A percentile compares a stretch with the other conserved stretches of the same genome.
Conservation (phyloP, 2,113 vertebrate species). For the Marmota monax region DNA sequence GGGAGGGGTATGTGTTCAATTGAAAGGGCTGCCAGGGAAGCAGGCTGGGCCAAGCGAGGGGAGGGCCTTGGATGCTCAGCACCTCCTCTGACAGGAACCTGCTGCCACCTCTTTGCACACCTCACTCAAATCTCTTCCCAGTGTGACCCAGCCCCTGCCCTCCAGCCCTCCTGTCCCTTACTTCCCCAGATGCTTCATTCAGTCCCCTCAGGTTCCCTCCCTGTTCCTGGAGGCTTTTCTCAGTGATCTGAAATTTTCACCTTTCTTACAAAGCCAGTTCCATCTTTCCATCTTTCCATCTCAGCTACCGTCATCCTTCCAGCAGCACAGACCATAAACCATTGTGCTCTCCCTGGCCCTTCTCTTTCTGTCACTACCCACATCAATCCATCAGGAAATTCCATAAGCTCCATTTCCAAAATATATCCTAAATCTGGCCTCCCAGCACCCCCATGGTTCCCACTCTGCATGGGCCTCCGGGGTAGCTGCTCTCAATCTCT, state of each 20-base stretch:
- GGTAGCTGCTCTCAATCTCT: neutral
- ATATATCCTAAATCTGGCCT: neutral
- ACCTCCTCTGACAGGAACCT: neutral
- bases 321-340: neutral
- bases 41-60: neutral
- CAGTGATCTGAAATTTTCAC: neutral
- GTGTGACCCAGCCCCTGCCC: too few relatives aligned
- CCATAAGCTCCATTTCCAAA: neutral
- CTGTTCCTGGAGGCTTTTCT: neutral
- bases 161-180: neutral
- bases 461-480: neutral
- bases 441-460: rapidly evolving
- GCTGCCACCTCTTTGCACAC: neutral
- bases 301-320: neutral
- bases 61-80: neutral
- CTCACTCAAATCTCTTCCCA: neutral
- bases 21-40: neutral
- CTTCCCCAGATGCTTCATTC: neutral
- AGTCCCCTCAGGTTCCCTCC: neutral
- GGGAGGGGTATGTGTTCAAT: neutral
- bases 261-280: neutral
- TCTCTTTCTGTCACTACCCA: neutral
- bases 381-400: neutral
- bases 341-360: neutral
- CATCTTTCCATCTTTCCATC: neutral